A percentile compares a stretch with the other conserved stretches of the same genome.
These are phyloP conservation scores for Schizopygopsis malacanthus DNA, from an alignment of 2,797 vertebrate species.

Conservation along the genomic window DNA sequence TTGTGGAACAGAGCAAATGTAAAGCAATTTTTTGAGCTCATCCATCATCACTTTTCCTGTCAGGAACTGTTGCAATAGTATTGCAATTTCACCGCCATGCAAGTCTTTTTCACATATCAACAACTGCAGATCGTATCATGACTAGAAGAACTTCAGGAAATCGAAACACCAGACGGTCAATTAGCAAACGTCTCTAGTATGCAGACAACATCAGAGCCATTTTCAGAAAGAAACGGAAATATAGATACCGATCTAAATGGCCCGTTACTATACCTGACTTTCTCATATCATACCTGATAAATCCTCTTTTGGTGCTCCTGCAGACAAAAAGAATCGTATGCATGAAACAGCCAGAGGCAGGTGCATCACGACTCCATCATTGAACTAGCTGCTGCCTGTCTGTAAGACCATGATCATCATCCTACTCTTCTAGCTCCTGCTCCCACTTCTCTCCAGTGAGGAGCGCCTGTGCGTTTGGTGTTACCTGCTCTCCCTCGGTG, in stretches of 20 bases:
- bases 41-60: slow-evolving; percentile 56
- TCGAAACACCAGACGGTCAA: slow-evolving; percentile 63
- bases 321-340: slow-evolving; percentile 78
- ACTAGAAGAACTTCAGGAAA: slow-evolving; percentile 70
- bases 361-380: slow-evolving; percentile 30
- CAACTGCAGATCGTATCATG: slow-evolving; percentile 74
- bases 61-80: slow-evolving; percentile 66
- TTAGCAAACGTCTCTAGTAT: slow-evolving; percentile 61
- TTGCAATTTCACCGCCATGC: slow-evolving; percentile 71
- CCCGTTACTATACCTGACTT: slow-evolving; percentile 72
- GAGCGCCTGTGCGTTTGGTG: neutral
- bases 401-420: slow-evolving; percentile 36
- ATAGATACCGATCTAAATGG: slow-evolving; percentile 42
- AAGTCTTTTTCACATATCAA: slow-evolving; percentile 64
- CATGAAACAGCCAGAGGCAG: slow-evolving; percentile 66
- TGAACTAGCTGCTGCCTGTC: slow-evolving; percentile 30
- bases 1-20: slow-evolving; percentile 28
- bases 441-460: slow-evolving; percentile 17
- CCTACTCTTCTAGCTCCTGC: slow-evolving; percentile 27
- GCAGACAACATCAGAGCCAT: slow-evolving; percentile 66
- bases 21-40: slow-evolving; percentile 28
- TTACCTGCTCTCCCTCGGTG: slow-evolving; percentile 95
- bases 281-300: slow-evolving; percentile 85
- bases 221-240: slow-evolving; percentile 64
- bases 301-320: slow-evolving; percentile 87